phyloP scores from a whole-genome alignment of 1,140 invertebrate species.

The Trachelipus rathkii region DNA sequence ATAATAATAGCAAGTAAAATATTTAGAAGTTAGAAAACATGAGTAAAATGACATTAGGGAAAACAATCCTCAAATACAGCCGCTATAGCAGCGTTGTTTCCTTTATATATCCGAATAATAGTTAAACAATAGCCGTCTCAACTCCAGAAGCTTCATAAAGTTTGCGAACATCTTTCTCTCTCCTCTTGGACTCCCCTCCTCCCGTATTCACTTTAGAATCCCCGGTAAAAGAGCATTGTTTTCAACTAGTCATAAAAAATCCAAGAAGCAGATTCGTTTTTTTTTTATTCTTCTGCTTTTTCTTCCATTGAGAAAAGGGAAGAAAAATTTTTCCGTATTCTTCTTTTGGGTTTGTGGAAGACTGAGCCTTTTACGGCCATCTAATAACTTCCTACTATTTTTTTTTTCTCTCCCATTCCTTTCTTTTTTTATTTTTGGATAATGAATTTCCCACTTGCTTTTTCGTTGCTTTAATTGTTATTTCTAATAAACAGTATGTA shows the following conservation, averaged over 20 bases:
- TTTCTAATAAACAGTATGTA: conserved; percentile 11
- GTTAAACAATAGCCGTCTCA: conserved; percentile 9
- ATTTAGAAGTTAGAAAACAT: background rate
- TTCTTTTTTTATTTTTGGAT: background rate
- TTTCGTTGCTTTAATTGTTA: conserved; percentile 3
- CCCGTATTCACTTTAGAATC: no score
- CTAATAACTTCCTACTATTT: background rate
- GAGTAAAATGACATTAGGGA: background rate
- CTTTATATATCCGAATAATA: background rate
- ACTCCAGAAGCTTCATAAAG: background rate
- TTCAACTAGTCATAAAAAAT: background rate
- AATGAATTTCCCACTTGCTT: conserved; percentile 4
- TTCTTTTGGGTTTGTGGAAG: background rate
- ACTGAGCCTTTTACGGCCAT: background rate
- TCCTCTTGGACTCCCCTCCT: background rate
- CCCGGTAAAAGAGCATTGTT: background rate
- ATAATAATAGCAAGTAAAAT: background rate
- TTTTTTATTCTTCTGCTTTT: no score
- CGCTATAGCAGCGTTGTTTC: background rate
- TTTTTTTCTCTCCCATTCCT: no score
- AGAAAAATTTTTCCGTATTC: background rate
- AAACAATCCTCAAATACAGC: background rate
- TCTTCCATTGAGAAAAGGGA: no score
- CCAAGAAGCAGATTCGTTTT: background rate
- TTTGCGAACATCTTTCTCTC: background rate